Base-by-base conservation (phyloP, 2,113 vertebrate genomes). In the Ictalurus furcatus region DNA sequence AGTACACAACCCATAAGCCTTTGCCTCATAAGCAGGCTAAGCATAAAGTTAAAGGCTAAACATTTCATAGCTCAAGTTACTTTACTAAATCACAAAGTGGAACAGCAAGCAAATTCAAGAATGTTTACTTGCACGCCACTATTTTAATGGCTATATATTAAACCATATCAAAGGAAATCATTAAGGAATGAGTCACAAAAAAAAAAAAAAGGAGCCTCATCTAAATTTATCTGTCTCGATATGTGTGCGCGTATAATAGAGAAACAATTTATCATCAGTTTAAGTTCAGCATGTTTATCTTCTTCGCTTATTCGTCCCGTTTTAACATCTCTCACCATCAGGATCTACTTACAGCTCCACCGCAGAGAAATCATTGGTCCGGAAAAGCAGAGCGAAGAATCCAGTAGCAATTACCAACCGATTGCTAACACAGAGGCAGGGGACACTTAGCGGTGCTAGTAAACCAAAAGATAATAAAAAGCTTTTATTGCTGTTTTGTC, bases 401-500 rank as follows among this genome's bases (percentile, higher is more conserved):
- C 44, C 28, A 23, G 67, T 40, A 12, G 76, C 63, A 89, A 91
- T 90, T 87, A 90, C 79, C 86, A 58, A 19, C 85, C 34, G 87
- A 40, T 74, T 88, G 91, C 56, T 90, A 88, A 85, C 92, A 91
- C 91, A 88, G 65, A 90, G 90, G 74, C 30, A 2, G 25, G 71
- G 78, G 63, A 85, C 84, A 85, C 85, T 89, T 76, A 85, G 91
- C 88, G 90, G 90, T 90, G 88, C 88, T 69, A 79, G 48, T 84
- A 85, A 91, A 88, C 88, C 90, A 89, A 76, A 80, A 89, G 91
- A 91, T 90, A 89, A 84, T 87, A 88, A 88, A 86, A n/a, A 61
- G 21, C 80, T 84, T 93, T 92, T 91, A 93, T 92, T 92, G 91
- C 88, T 87, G 91, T 91, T 90, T 93, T 93, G 92, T 94, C 90